Evolutionary conservation across 2,888 invertebrate genomes (phyloP).

Genomic region (Protonemura montana): DNA sequence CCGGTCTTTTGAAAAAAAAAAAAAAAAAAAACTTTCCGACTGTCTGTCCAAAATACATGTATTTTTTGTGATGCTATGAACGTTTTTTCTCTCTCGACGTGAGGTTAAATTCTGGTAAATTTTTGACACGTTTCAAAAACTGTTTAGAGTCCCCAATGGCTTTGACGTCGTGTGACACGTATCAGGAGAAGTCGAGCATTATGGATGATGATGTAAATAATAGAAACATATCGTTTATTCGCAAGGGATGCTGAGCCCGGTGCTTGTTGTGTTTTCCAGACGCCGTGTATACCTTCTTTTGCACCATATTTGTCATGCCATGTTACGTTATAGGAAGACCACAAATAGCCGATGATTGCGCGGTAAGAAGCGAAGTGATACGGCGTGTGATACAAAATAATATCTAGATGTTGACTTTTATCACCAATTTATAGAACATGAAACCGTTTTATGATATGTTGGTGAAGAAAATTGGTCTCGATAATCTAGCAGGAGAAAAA

Average conservation of each 20-base stretch:
- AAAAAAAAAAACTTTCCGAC: conserved; percentile 20
- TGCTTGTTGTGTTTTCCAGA: conserved; percentile 15
- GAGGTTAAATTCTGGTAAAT: conserved; percentile 7
- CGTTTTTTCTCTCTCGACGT: conserved; percentile 18
- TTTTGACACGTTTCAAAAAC: conserved; percentile 39
- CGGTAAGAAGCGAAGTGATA: neutral
- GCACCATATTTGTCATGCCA: conserved; percentile 15
- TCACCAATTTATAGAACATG: no score
- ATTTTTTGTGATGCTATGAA: neutral
- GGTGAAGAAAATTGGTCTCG: neutral
- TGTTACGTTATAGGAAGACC: neutral
- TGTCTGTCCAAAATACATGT: neutral
- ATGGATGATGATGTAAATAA: conserved; percentile 33
- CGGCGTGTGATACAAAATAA: neutral
- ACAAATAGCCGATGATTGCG: neutral
- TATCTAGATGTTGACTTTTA: conserved; percentile 3
- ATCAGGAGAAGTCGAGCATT: neutral
- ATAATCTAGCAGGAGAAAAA: no score
- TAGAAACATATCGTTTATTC: conserved; percentile 15
- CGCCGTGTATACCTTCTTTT: neutral
- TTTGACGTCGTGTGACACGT: conserved; percentile 18
- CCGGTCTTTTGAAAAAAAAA: conserved; percentile 19
- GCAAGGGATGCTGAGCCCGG: conserved; percentile 7
- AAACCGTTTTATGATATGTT: no score
- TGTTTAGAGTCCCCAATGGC: conserved; percentile 32